Conservation (phyloP, 1,140 invertebrate genomes). For the Mamestra configurata region DNA sequence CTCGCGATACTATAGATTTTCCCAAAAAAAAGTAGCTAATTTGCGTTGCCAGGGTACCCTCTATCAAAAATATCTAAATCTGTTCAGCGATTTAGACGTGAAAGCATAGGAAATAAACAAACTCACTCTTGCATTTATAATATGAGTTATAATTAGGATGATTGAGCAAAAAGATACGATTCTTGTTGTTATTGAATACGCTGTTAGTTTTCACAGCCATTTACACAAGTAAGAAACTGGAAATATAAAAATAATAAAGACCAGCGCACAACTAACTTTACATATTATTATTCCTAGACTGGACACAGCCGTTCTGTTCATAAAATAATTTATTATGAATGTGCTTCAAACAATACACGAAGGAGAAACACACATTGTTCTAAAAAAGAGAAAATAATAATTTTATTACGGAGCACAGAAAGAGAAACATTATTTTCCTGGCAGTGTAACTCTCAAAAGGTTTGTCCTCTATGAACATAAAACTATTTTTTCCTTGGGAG, state of each 20-base stretch:
- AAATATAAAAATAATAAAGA: neutral
- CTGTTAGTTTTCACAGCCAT: neutral
- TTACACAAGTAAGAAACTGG: neutral
- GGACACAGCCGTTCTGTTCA: neutral
- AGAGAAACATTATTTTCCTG: conserved; percentile 13
- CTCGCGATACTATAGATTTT: too few species aligned
- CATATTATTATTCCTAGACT: neutral
- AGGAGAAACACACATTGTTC: conserved; percentile 6
- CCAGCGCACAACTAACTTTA: neutral
- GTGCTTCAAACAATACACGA: neutral
- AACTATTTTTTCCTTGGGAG: conserved; percentile 14
- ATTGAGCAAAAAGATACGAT: too few species aligned
- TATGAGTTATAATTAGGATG: too few species aligned
- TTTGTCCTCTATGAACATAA: conserved; percentile 13
- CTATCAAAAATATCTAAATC: too few species aligned
- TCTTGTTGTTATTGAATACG: neutral
- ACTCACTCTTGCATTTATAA: too few species aligned
- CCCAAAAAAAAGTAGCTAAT: too few species aligned
- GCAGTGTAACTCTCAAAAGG: conserved; percentile 2
- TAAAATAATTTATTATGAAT: conserved; percentile 10
- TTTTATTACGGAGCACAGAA: conserved; percentile 14
- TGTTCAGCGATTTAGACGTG: too few species aligned
- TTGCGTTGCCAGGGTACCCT: too few species aligned
- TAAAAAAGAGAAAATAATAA: conserved; percentile 2
- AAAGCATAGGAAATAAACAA: too few species aligned